Evolutionary conservation across 2,113 vertebrate species (phyloP).

Genomic region (Nematolebias whitei): DNA sequence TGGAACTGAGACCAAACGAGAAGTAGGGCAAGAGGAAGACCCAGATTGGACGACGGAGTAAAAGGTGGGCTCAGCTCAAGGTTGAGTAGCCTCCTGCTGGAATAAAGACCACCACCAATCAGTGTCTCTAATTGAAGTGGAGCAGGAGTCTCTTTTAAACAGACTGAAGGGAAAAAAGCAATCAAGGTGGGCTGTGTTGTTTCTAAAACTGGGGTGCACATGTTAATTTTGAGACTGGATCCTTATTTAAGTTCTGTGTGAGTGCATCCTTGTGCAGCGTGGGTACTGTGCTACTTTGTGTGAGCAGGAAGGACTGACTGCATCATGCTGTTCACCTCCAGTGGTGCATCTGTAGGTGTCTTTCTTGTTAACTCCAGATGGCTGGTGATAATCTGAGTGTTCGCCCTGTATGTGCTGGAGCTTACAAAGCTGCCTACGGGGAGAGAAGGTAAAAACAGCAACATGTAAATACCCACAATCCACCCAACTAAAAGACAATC

Average conservation of each 20-base stretch:
- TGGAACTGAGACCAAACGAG: conserved; percentile 34
- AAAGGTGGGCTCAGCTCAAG: conserved; percentile 57
- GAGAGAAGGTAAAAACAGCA: conserved; percentile 3
- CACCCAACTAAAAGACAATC: neutral
- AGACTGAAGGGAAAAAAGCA: conserved; percentile 40
- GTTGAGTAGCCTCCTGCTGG: conserved; percentile 57
- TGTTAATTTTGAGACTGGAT: conserved; percentile 40
- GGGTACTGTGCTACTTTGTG: conserved; percentile 10
- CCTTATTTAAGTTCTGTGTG: conserved; percentile 29
- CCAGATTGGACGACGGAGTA: conserved; percentile 46
- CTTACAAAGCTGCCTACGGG: conserved; percentile 33
- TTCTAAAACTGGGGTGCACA: conserved; percentile 27
- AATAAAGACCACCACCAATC: conserved; percentile 53
- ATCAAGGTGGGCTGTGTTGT: conserved; percentile 39
- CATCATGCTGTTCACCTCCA: conserved; percentile 71
- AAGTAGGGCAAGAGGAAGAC: conserved; percentile 36
- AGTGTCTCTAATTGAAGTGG: conserved; percentile 62
- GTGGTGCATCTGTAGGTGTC: conserved; percentile 61
- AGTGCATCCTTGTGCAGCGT: conserved; percentile 15
- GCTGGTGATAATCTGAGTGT: conserved; percentile 65
- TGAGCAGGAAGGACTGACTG: conserved; percentile 47
- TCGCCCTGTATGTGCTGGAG: conserved; percentile 39
- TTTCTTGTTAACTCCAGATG: conserved; percentile 66
- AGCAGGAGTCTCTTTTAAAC: conserved; percentile 45
- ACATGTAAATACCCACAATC: neutral